Evolutionary conservation across 2,797 vertebrate species (phyloP).

Genomic region (Pseudochaenichthys georgianus): DNA sequence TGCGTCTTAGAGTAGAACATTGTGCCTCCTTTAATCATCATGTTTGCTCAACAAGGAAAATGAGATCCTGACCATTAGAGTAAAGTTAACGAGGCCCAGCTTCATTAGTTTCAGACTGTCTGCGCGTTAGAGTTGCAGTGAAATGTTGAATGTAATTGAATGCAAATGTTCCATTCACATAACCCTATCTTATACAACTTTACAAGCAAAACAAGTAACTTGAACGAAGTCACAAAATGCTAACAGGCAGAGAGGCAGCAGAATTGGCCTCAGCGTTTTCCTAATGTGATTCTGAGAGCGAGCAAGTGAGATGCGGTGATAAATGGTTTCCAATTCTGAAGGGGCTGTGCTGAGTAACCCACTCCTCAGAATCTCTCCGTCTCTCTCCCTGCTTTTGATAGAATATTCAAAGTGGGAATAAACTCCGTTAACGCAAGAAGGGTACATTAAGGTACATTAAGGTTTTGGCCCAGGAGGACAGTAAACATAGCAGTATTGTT

Average conservation of each 20-base stretch:
- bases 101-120: not conserved
- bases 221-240: slow-evolving; percentile 7
- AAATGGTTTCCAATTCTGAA: slow-evolving; percentile 32
- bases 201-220: not conserved
- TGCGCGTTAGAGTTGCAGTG: no score
- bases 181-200: not conserved
- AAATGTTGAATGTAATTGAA: not conserved
- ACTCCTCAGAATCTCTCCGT: slow-evolving; percentile 10
- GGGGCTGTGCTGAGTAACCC: slow-evolving; percentile 17
- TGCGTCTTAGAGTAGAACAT: no score
- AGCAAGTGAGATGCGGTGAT: slow-evolving; percentile 31
- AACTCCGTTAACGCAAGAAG: not conserved
- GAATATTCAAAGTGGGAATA: slow-evolving; percentile 1
- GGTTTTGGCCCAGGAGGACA: not conserved
- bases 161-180: not conserved
- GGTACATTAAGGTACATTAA: not conserved
- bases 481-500: not conserved
- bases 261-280: slow-evolving; percentile 15
- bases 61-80: no score
- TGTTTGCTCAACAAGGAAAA: no score
- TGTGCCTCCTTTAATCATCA: no score
- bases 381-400: not conserved
- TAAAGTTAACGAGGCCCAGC: not conserved
- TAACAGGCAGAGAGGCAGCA: not conserved
- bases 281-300: slow-evolving; percentile 21